Base-by-base conservation (phyloP, 2,113 vertebrate genomes). In the Pachyramphus minor region DNA sequence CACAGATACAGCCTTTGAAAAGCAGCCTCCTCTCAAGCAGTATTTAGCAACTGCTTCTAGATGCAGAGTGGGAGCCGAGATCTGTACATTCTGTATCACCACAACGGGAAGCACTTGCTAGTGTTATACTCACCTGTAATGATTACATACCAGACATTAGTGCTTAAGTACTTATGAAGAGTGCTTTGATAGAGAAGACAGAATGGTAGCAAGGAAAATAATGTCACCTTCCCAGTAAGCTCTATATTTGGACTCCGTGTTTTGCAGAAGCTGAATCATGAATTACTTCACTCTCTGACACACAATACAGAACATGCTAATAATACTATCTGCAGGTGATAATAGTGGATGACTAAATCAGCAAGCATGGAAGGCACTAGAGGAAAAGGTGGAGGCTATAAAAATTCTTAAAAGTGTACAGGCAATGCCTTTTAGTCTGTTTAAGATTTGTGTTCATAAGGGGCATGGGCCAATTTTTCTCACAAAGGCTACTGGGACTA, bases 191-290 rank as follows among this genome's bases (percentile, higher is more conserved):
- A 83, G 79, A 30, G 20, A 53, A 78, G 82, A 82, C 42, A 69
- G 50, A 21, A 69, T 35, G 15, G 17, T 52, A 87, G 52, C 63
- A 90, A 76, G 41, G 49, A 86, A 91, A 90, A 69, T 44, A 75
- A 79, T 55, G 35, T 86, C 72, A 90, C 37, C 59, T 92, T 88
- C 59, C 59, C 79, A 37, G 37, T 74, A 92, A 86, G 50, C 37
- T 92, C 82, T 90, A 30, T 90, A 87, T 95, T 94, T 96, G 92
- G 85, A 35, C 24, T 60, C 35, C 37, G 41, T 49, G 42, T 85
- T 90, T 83, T 80, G 68, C 63, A 90, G 74, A 73, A 93, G 79
- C 53, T 92, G 87, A 87, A 79, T 87, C 90, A 91, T 75, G 37
- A 85, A 91, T 41, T 56, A 55, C 67, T 82, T 85, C 47, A 28